Conservation (phyloP, 2,888 invertebrate genomes). For the Clostera curtula region DNA sequence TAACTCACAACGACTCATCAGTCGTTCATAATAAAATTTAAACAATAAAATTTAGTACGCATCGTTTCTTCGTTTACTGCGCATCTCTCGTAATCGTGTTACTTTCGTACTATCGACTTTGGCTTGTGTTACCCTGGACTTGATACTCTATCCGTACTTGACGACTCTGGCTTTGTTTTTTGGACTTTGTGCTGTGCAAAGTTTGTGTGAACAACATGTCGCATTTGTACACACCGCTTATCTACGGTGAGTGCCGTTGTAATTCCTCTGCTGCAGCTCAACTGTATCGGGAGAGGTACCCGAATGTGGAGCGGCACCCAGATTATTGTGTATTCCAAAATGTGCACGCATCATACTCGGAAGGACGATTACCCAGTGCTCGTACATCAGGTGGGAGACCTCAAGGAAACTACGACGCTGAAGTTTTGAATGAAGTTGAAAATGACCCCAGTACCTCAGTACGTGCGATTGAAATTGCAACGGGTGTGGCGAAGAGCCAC, state of each 20-base stretch:
- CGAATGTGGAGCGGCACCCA: constrained; percentile 13
- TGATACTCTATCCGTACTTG: no score
- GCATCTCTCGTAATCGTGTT: no score
- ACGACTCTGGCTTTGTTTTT: no score
- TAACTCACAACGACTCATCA: no score
- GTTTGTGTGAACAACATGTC: constrained; percentile 1
- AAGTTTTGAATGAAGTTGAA: constrained; percentile 9
- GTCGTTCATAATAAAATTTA: no score
- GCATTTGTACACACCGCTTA: constrained; percentile 4
- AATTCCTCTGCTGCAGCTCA: constrained; percentile 12
- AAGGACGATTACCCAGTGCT: constrained; percentile 12
- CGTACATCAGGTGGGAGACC: constrained; percentile 9
- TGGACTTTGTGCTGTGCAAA: no score
- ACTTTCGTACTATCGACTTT: no score
- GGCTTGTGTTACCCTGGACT: no score
- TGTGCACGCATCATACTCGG: no score
- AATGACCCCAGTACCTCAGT: constrained; percentile 13
- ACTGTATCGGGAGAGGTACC: constrained; percentile 19
- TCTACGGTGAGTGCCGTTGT: constrained; percentile 15
- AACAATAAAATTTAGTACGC: no score
- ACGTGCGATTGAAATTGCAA: constrained; percentile 9
- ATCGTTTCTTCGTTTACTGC: no score
- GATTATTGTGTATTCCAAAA: constrained; percentile 16
- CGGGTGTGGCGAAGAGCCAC: constrained; percentile 6
- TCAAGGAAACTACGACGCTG: constrained; percentile 6